A percentile compares a stretch with the other conserved stretches of the same genome.
These are phyloP conservation scores for Sycobia sp. DNA, from an alignment of 1,140 invertebrate genomes.

Conservation along the genomic window DNA sequence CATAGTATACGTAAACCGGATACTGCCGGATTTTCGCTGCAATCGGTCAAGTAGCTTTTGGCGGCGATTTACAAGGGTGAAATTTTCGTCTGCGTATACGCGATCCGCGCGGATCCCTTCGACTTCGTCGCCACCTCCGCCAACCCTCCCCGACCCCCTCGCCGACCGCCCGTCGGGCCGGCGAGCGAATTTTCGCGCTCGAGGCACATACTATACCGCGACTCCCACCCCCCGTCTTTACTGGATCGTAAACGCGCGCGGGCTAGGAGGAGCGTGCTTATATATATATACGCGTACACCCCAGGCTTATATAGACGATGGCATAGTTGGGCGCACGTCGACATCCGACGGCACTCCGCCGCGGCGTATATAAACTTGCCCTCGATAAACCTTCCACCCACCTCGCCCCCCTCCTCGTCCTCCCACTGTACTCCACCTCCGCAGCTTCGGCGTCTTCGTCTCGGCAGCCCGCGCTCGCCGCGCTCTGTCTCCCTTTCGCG, in stretches of 20 bases:
- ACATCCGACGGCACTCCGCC: conserved; percentile 15
- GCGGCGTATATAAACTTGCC: conserved; percentile 10
- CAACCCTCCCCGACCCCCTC: too few relatives aligned
- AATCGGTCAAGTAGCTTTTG: too few relatives aligned
- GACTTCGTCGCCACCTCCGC: too few relatives aligned
- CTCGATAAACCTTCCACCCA: conserved; percentile 19
- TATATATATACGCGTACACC: too few relatives aligned
- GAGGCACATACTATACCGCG: not conserved
- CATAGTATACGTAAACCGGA: too few relatives aligned
- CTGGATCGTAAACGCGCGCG: conserved; percentile 25
- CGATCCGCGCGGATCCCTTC: too few relatives aligned
- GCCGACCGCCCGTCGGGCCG: too few relatives aligned
- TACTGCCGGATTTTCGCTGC: too few relatives aligned
- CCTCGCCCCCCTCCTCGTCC: not conserved
- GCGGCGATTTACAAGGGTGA: too few relatives aligned
- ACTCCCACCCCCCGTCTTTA: conserved; percentile 13
- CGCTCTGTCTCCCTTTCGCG: not conserved
- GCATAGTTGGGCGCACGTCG: conserved; percentile 4
- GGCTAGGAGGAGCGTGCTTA: too few relatives aligned
- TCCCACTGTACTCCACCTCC: not conserved
- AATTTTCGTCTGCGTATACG: too few relatives aligned
- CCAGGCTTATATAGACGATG: too few relatives aligned
- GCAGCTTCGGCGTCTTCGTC: not conserved
- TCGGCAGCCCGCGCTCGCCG: not conserved
- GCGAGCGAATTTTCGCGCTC: not conserved